phyloP scores from a whole-genome alignment of 2,797 vertebrate genomes.

The Potorous gilbertii region DNA sequence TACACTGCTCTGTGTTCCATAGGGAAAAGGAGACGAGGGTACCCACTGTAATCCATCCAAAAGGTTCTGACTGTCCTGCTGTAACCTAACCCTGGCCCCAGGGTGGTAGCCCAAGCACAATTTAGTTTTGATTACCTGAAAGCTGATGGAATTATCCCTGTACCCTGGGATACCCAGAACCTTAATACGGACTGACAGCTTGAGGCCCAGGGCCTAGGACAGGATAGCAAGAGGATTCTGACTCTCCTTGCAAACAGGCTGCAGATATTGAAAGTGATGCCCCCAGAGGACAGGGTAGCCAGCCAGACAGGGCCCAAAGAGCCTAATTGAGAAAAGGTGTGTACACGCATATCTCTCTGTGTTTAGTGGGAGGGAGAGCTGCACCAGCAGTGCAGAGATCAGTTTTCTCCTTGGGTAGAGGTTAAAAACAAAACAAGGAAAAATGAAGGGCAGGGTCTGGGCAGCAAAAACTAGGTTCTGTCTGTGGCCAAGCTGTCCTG shows the following conservation, averaged over 20 bases:
- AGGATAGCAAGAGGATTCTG: not conserved
- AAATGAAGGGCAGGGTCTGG: not conserved
- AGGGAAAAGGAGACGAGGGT: not conserved
- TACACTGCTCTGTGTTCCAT: not conserved
- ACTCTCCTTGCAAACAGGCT: not conserved
- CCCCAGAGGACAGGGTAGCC: not conserved
- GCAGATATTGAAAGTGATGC: not conserved
- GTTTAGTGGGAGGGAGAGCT: not conserved
- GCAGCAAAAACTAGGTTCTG: not conserved
- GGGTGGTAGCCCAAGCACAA: not conserved
- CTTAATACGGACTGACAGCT: constrained; percentile 20
- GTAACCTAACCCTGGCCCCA: not conserved
- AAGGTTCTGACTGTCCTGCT: not conserved
- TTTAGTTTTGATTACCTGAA: constrained; percentile 36
- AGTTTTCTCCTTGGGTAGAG: not conserved
- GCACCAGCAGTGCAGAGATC: not conserved
- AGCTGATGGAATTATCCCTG: constrained; percentile 51
- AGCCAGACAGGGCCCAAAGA: not conserved
- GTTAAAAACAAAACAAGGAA: not conserved
- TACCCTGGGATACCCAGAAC: not conserved
- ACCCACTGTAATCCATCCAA: not conserved
- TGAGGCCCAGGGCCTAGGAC: not conserved
- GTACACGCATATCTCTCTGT: not conserved
- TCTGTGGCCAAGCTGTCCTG: not conserved
- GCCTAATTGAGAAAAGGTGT: not conserved